These are phyloP conservation scores for Merodon equestris DNA, from an alignment of 2,888 invertebrate species.

Conservation along the genomic window DNA sequence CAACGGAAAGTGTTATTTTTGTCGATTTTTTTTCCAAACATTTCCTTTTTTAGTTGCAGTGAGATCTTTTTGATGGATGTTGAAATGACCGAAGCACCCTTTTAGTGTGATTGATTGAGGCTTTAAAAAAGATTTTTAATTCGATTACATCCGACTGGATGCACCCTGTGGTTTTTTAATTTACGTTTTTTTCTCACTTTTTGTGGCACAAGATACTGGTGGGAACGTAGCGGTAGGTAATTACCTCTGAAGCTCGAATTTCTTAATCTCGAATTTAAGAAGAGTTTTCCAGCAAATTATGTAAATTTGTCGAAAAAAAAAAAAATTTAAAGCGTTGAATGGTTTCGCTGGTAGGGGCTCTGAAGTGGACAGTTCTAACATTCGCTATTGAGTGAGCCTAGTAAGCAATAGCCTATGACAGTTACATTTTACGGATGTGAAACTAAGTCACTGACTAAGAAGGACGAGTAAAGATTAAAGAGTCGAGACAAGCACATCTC, in stretches of 20 bases:
- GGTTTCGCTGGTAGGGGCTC: too few species aligned
- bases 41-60: background rate
- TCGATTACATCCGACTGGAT: conserved; percentile 20
- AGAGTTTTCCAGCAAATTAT: too few species aligned
- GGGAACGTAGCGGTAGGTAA: conserved; percentile 17
- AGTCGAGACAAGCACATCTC: too few species aligned
- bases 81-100: conserved; percentile 18
- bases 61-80: conserved; percentile 6
- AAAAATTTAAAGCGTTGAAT: too few species aligned
- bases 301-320: too few species aligned
- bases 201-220: conserved; percentile 10
- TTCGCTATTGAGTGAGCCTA: too few species aligned
- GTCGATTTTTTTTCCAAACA: too few species aligned
- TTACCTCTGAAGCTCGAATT: conserved; percentile 26
- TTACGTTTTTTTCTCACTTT: background rate
- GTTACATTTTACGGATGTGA: too few species aligned
- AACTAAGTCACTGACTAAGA: too few species aligned
- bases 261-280: background rate
- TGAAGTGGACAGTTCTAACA: too few species aligned
- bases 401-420: too few species aligned
- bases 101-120: conserved; percentile 31
- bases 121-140: background rate
- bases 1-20: conserved; percentile 14
- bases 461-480: too few species aligned
- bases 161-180: conserved; percentile 22